Base-by-base conservation (phyloP, 2,888 invertebrate genomes). In the Dynastes tityus region DNA sequence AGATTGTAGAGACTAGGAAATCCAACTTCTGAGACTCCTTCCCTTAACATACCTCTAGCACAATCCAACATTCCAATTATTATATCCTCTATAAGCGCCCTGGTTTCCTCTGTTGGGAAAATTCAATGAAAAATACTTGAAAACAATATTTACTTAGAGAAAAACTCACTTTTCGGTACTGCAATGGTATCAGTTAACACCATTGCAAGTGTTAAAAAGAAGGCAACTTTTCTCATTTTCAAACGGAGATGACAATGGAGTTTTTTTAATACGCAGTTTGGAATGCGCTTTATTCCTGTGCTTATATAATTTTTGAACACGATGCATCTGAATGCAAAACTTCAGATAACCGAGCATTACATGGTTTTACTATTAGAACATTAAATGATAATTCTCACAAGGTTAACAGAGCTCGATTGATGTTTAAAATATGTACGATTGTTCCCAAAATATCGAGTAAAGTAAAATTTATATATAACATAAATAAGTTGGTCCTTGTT, bases 1-100 rank as follows among this genome's bases (percentile, higher is more conserved):
- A 77, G 45, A 40, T 68, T 68, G 16, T 77, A 58, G 6, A 77
- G 45, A 45, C 37, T 27, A 16, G 70, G 77, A 29, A 77, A 68
- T 8, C 45, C 68, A 37, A 40, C 13, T 27, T 77, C 70, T 49
- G 77, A 70, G 5, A 58, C 37, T 0, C 77, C 77, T 9, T 40
- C 45, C n/a, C 22, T 29, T 27, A 77, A 37, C 32, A 58, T 51
- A 40, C 58, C 61, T 45, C 77, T 68, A 5, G 68, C 45, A n/a
- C 77, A 77, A 51, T 68, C 68, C 5, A 68, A 51, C 13, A 68
- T 68, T 27, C 13, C 13, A 29, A n/a, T 51, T 51, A 68, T 29
- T 13, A 68, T 29, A 49, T 68, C 68, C 4, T 49, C 51, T 32
- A 63, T 27, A 9, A 68, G 29, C 11, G 16, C 29, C 22, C 68